A percentile compares a stretch with the other conserved stretches of the same genome.
phyloP scores from a whole-genome alignment of 2,113 vertebrate genomes.

The Ictalurus furcatus region DNA sequence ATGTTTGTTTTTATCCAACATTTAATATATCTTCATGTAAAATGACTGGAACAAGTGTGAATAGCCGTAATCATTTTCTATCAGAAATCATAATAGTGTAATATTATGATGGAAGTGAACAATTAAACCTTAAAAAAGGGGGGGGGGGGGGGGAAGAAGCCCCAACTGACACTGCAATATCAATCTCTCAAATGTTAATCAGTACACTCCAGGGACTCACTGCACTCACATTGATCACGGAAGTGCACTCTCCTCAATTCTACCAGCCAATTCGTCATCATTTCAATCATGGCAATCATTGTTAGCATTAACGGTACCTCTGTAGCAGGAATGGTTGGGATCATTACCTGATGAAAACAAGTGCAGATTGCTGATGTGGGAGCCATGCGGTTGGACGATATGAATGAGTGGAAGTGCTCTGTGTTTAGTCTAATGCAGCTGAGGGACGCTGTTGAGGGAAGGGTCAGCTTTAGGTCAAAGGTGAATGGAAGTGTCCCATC shows the following conservation, averaged over 20 bases:
- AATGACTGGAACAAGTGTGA: neutral
- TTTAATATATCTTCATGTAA: neutral
- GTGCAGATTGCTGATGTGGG: conserved; percentile 24
- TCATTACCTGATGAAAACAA: conserved; percentile 3
- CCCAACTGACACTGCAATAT: conserved; percentile 1
- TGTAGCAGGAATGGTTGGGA: neutral
- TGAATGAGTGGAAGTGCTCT: conserved; percentile 15
- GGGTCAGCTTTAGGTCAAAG: conserved; percentile 35
- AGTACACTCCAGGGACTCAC: conserved; percentile 7
- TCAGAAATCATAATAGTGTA: neutral
- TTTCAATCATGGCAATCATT: conserved; percentile 34
- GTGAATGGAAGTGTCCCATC: conserved; percentile 43
- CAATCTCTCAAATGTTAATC: conserved; percentile 23
- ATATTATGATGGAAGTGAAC: neutral
- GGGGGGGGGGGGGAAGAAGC: neutral
- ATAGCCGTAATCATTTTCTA: neutral
- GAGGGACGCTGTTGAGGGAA: neutral
- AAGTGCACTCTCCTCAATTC: conserved; percentile 33
- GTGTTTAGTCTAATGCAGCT: conserved; percentile 17
- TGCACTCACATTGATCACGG: conserved; percentile 37
- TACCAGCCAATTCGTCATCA: conserved; percentile 28
- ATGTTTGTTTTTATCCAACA: neutral
- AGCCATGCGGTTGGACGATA: conserved; percentile 13
- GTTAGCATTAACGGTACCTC: conserved; percentile 12
- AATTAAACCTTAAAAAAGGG: neutral